A percentile compares a stretch with the other conserved stretches of the same genome.
phyloP scores from a whole-genome alignment of 2,888 invertebrate species.

The Dynastes hyllus region DNA sequence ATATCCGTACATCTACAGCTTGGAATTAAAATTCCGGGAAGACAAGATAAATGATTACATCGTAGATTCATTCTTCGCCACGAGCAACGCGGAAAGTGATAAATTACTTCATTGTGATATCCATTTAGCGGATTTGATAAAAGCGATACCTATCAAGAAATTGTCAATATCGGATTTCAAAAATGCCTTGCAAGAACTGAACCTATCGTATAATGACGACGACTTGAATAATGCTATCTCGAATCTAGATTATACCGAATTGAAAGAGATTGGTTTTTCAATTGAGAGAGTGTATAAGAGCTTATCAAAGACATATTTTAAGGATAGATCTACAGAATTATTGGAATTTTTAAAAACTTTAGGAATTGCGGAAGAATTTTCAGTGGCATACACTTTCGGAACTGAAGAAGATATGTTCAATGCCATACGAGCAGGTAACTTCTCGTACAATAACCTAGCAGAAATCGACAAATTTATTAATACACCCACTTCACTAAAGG shows the following conservation, averaged over 20 bases:
- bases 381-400: slow-evolving; percentile 51
- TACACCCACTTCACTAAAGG: slow-evolving; percentile 42
- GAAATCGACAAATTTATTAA: slow-evolving; percentile 47
- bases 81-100: slow-evolving; percentile 34
- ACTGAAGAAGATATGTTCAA: slow-evolving; percentile 51
- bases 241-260: slow-evolving; percentile 37
- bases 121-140: slow-evolving; percentile 47
- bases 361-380: slow-evolving; percentile 47
- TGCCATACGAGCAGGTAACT: slow-evolving; percentile 49
- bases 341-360: slow-evolving; percentile 49
- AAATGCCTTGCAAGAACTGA: slow-evolving; percentile 40
- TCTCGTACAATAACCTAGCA: slow-evolving; percentile 36
- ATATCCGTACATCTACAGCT: slow-evolving; percentile 48
- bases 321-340: slow-evolving; percentile 42
- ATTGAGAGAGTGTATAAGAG: slow-evolving; percentile 41
- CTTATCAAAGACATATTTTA: slow-evolving; percentile 50
- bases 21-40: slow-evolving; percentile 52
- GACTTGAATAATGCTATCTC: slow-evolving; percentile 36
- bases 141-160: slow-evolving; percentile 49
- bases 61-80: slow-evolving; percentile 52
- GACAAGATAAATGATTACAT: slow-evolving; percentile 52
- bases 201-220: slow-evolving; percentile 37
- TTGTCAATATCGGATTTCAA: slow-evolving; percentile 39
- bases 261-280: slow-evolving; percentile 43
- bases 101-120: slow-evolving; percentile 51